phyloP scores from a whole-genome alignment of 2,888 invertebrate genomes.

The Trissoscelio sp. region DNA sequence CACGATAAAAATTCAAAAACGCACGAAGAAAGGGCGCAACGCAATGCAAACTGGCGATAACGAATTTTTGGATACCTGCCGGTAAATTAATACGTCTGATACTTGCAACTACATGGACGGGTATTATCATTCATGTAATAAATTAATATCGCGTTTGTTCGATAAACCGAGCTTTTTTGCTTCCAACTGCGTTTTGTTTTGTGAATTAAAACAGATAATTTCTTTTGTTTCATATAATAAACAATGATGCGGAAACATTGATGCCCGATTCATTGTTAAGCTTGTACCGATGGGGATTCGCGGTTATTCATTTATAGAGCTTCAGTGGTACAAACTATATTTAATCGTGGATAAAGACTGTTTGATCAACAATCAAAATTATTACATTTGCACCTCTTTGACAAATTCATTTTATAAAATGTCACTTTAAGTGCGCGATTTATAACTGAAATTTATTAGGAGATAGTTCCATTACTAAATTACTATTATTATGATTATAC shows the following conservation, averaged over 20 bases:
- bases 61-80: slow-evolving; percentile 27
- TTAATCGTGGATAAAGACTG: not conserved
- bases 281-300: not conserved
- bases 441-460: too few relatives aligned
- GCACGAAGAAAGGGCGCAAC: not conserved
- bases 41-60: slow-evolving; percentile 19
- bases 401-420: too few relatives aligned
- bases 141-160: not conserved
- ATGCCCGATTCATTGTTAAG: not conserved
- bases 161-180: not conserved
- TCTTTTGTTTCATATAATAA: too few relatives aligned
- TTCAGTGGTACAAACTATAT: not conserved
- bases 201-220: too few relatives aligned
- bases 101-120: not conserved
- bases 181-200: not conserved
- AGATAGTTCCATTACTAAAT: too few relatives aligned
- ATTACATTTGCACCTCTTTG: not conserved
- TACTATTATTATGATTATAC: too few relatives aligned
- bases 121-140: slow-evolving; percentile 10
- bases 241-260: slow-evolving; percentile 1
- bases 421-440: too few relatives aligned
- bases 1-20: slow-evolving; percentile 51
- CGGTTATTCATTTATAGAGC: not conserved
- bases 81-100: slow-evolving; percentile 35
- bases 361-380: not conserved